Evolutionary conservation across 2,888 invertebrate genomes (phyloP), one percentile per base, ranked within the genome.

Genomic region (Drosophila crucigera): DNA sequence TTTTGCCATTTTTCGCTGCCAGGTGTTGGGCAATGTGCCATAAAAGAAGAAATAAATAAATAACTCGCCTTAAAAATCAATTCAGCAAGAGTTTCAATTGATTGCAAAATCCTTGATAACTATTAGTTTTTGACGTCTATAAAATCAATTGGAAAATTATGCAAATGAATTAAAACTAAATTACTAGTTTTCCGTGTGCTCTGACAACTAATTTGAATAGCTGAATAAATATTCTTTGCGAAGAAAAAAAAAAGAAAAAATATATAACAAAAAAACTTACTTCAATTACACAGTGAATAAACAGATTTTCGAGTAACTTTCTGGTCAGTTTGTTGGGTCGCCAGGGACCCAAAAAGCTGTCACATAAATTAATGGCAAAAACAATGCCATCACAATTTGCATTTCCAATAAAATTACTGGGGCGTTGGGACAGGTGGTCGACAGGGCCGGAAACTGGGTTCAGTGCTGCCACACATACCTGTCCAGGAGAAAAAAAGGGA

Each of bases 341-440:
- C 1, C 0, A 10, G 4, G 35, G 6, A 41, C 10, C 19, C 47
- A 47, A 33, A 28, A 39, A 58, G 55, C 41, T 70, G 49, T 65
- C 70, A 73, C 68, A 83, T 76, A 76, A 81, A 67, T 83, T 71
- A 69, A 73, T 50, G 63, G 9, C 68, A 56, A 56, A 52, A 62
- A 55, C 67, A 68, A 66, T 78, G 54, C 72, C 82, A 74, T 73
- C 68, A 78, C 73, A 76, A 83, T 83, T 83, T 83, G 78, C 78
- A 84, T 80, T 78, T 76, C 74, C 70, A 66, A 77, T 79, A 66
- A 75, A 72, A 62, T 61, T 54, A 39, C 52, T 35, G 16, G 52
- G 37, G 58, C 37, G 47, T 25, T 1, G 25, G 58, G 19, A 39
- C 59, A 22, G 54, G 31, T 49, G 56, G 41, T 25, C 50, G 54